Evolutionary conservation across 2,888 invertebrate species (phyloP), one percentile per base, ranked within the genome.

Genomic region (Oscheius sp.): DNA sequence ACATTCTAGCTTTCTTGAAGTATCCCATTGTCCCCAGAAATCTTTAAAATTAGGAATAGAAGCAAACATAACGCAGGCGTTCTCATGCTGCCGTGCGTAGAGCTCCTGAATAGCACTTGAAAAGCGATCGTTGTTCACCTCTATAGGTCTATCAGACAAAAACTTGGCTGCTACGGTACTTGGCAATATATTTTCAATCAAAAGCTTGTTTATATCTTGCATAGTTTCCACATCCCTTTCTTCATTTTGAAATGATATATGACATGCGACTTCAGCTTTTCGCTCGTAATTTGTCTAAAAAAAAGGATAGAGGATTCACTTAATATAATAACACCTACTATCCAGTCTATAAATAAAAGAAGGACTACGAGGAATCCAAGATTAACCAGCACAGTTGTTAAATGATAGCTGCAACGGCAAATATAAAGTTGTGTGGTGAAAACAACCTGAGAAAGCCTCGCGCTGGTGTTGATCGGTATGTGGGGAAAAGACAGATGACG

Each of bases 21-120:
- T 93, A 86, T 95, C 94, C 76, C 83, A 85, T 68, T 85, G 78
- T 38, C 81, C 78, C 84, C 84, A 84, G 62, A 84, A 84, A 64
- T 84, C 84, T 68, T 84, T 84, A 88, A 95, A 97, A 88, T 96
- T 95, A 4, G 96, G 95, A 82, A 97, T 96, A 0, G 95, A 95
- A 0, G 96, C 95, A 87, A 97, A 97, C 95, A 96, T 95, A 6
- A 97, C 96, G 0, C 94, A 94, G 68, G 96, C 94, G 82, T 92
- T 92, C 17, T 91, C 92, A 87, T 96, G 96, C 45, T 93, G 90
- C 86, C 96, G 94, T 87, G 95, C 95, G 87, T 97, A 97, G 0
- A 96, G 88, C 74, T 95, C 95, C 89, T 95, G 90, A 17, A 77
- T n/a, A n/a, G n/a, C n/a, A n/a, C n/a, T n/a, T n/a, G n/a, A 57